Conservation (phyloP, 2,888 invertebrate genomes). For the Pristionchus maxplancki region DNA sequence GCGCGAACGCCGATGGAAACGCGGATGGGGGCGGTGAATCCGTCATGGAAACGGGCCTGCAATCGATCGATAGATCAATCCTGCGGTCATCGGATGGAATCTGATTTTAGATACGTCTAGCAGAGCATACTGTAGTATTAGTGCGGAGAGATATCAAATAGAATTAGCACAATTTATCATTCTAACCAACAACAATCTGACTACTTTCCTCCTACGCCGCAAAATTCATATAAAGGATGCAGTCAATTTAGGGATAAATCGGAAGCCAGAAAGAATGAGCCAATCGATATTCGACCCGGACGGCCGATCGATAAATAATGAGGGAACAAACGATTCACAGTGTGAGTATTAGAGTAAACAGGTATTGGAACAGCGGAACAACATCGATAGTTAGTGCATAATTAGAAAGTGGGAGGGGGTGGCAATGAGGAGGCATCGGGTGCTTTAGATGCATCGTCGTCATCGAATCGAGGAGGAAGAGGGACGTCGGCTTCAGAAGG, state of each 20-base stretch:
- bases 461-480: conserved; percentile 17
- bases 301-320: conserved; percentile 6
- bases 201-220: conserved; percentile 18
- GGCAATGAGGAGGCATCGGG: conserved; percentile 6
- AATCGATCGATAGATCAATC: background rate
- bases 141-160: background rate
- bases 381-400: conserved; percentile 1
- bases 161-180: background rate
- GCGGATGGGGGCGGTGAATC: background rate
- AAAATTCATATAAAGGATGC: background rate
- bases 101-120: background rate
- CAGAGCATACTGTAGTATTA: background rate
- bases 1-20: conserved; percentile 32
- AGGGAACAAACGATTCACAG: conserved; percentile 5
- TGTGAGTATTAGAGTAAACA: background rate
- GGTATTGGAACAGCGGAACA: background rate
- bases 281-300: conserved; percentile 29
- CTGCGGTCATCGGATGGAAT: background rate
- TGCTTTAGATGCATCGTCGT: background rate
- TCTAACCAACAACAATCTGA: conserved; percentile 5
- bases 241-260: background rate
- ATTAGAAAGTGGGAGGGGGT: conserved; percentile 29
- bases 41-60: background rate
- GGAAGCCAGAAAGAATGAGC: background rate
- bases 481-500: conserved; percentile 21